Conservation (phyloP, 92 coral and sea anemone genomes). For the Phenganax marumi region DNA sequence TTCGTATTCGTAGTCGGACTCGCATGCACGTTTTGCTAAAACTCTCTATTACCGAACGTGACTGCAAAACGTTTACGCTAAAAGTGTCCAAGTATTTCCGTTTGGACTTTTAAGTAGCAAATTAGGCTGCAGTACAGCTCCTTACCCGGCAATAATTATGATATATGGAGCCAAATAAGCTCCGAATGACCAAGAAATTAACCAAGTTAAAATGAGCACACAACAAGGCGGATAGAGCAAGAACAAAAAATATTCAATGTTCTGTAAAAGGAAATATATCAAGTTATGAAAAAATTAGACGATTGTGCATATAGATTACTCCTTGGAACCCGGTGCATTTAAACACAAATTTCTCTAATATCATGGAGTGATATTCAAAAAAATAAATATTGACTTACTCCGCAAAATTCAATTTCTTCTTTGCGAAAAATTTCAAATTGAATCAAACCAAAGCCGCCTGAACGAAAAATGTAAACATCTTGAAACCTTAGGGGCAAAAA, state of each 20-base stretch:
- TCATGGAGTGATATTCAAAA: not conserved
- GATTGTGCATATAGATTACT: not conserved
- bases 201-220: slow-evolving; percentile 22
- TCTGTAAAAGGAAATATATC: not conserved
- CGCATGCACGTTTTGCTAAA: too few species aligned
- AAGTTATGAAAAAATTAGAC: too few species aligned
- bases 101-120: too few species aligned
- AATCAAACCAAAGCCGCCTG: slow-evolving; percentile 36
- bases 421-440: slow-evolving; percentile 37
- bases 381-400: not conserved
- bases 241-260: slow-evolving; percentile 35
- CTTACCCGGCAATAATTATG: slow-evolving; percentile 25
- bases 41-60: too few species aligned
- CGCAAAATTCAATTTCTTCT: slow-evolving; percentile 36
- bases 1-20: too few species aligned
- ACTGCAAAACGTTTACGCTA: too few species aligned
- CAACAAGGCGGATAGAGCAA: slow-evolving; percentile 42
- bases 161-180: slow-evolving; percentile 21
- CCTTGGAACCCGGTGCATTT: not conserved
- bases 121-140: not conserved
- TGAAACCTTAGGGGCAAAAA: not conserved
- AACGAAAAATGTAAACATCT: not conserved
- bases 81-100: too few species aligned
- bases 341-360: not conserved
- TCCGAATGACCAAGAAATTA: slow-evolving; percentile 6